Evolutionary conservation across 35 echinoderm and acorn worm species (phyloP), one percentile per base, ranked within the genome.

Genomic region (Diadema setosum): DNA sequence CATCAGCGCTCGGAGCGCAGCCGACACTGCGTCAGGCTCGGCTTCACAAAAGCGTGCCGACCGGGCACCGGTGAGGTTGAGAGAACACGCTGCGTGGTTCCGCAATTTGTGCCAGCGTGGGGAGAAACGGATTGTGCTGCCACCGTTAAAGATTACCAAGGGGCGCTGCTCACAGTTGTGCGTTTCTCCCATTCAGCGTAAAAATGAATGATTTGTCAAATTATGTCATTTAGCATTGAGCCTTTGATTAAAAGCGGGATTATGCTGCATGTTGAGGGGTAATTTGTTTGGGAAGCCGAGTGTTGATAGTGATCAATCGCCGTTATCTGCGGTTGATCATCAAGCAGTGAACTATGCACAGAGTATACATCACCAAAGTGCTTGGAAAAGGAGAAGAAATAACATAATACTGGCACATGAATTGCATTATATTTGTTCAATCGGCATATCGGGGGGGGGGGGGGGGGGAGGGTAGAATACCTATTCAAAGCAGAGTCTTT

Each of bases 121-220:
- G 37, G 37, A 2, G 63, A 67, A 67, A 67, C 37, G 37, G 37
- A 67, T 67, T 67, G n/a, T n/a, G 63, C 63, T 29, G 37, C 37
- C 63, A 6, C 49, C 63, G 27, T 67, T 34, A 33, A 34, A 67
- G 30, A 67, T 33, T 33, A 33, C 63, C 37, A 67, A 67, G 30
- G 37, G 37, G 21, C 30, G 63, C 63, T 34, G 37, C 14, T 26
- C 63, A 67, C 30, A 33, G 63, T 67, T 67, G 63, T 34, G 29
- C 37, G 37, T 67, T 67, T 67, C 63, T 33, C 30, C 63, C 5
- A 67, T 67, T 67, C 63, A 67, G 63, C 25, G n/a, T 34, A 67
- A 67, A 33, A 67, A 67, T 67, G 63, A 67, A 67, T 34, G 63
- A 67, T 67, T 67, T 67, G 63, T 67, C 63, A 67, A 67, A 67